Base-by-base conservation (phyloP, 2,888 invertebrate species). In the Mesorhabditis belari region DNA sequence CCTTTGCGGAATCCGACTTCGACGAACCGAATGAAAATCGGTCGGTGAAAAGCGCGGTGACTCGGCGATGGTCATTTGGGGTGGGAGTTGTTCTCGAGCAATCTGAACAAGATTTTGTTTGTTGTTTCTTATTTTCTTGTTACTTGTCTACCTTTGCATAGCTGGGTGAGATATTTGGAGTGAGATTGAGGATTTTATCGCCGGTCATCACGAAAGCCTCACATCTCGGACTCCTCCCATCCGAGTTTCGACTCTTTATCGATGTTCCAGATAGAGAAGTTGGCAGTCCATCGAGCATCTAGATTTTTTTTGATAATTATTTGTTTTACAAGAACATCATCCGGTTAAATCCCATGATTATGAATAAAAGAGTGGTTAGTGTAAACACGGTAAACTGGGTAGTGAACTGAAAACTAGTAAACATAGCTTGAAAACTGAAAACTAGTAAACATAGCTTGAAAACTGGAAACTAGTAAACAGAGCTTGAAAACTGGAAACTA, bases 181-280 rank as follows among this genome's bases (percentile, higher is more conserved):
- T 75, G 21, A 79, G 63, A 54, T 64, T 67, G 28, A 77, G 66
- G 50, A 77, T 80, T 57, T 77, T 73, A 49, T 80, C 80, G 9
- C 80, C 80, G 4, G 78, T 79, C 80, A 80, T 81, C 25, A 80
- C 72, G 63, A 75, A 80, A 9, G 80, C 80, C 60, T 80, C 80
- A n/a, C 44, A 35, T 17, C 44, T 9, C 12, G 44, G 44, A 35
- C 44, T 35, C 44, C 44, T 9, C 12, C 44, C 44, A 35, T 35
- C 44, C 44, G 44, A 35, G 44, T 35, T 35, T n/a, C 44, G 44
- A n/a, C 44, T 35, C 12, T n/a, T n/a, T n/a, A 35, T 9, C 44
- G 44, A 35, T n/a, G n/a, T 35, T 9, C 44, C 44, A n/a, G 44
- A 35, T n/a, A 35, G 12, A 9, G 44, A 35, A n/a, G 44, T 2